phyloP scores from a whole-genome alignment of 2,888 invertebrate genomes.

The Machimus atricapillus region DNA sequence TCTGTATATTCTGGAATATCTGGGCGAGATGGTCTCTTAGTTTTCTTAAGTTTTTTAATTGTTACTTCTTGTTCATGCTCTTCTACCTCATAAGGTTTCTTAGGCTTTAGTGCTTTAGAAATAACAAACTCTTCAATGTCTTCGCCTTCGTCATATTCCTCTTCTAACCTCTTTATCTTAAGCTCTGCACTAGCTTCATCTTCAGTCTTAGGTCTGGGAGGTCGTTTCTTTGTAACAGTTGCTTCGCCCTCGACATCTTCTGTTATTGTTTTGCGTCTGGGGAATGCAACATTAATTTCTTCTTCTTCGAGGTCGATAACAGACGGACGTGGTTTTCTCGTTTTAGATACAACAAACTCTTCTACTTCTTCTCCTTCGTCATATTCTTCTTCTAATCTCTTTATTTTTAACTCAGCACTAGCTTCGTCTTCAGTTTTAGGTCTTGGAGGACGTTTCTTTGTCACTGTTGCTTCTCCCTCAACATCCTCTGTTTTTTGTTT shows the following conservation, averaged over 20 bases:
- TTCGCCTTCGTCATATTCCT: constrained; percentile 51
- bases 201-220: constrained; percentile 57
- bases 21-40: constrained; percentile 69
- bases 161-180: constrained; percentile 43
- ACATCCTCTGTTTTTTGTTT: constrained; percentile 63
- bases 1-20: constrained; percentile 77
- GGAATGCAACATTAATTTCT: constrained; percentile 57
- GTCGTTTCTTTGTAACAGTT: constrained; percentile 60
- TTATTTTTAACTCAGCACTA: constrained; percentile 50
- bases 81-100: constrained; percentile 56
- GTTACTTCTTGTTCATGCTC: constrained; percentile 74
- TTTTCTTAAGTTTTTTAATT: constrained; percentile 75
- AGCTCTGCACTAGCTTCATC: constrained; percentile 52
- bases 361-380: constrained; percentile 55
- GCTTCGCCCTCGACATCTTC: constrained; percentile 62
- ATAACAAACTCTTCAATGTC: constrained; percentile 63
- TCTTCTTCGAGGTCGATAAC: constrained; percentile 56
- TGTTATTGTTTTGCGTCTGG: constrained; percentile 60
- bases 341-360: constrained; percentile 64
- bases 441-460: constrained; percentile 55
- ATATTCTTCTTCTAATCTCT: constrained; percentile 47
- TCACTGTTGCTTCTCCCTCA: constrained; percentile 58
- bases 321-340: constrained; percentile 52
- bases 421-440: constrained; percentile 60
- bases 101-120: constrained; percentile 63